Evolutionary conservation across 2,888 invertebrate genomes (phyloP), one percentile per base, ranked within the genome.

Genomic region (Tillus elongatus): DNA sequence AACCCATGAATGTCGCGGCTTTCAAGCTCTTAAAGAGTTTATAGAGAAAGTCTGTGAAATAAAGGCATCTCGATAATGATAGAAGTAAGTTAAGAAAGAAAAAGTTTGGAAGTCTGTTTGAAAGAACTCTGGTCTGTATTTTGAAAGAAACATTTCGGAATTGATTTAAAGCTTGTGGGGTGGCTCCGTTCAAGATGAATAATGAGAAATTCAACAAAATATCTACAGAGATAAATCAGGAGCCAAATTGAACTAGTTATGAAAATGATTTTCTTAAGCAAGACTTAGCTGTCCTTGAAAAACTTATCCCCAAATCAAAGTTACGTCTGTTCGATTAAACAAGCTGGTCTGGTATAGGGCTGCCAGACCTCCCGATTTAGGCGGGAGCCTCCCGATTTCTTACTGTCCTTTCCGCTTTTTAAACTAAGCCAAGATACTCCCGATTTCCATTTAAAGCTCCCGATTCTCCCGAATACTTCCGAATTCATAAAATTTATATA

Each of bases 241-340:
- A n/a, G n/a, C n/a, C n/a, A n/a, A n/a, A n/a, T n/a, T n/a, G n/a
- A n/a, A n/a, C n/a, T n/a, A n/a, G n/a, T n/a, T n/a, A n/a, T n/a
- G n/a, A n/a, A n/a, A n/a, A n/a, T n/a, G n/a, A n/a, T n/a, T n/a
- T n/a, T n/a, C n/a, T n/a, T n/a, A n/a, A n/a, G n/a, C n/a, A 19
- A 19, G 24, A 19, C 24, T 19, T 19, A 19, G 24, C 24, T 19
- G 24, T 19, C n/a, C 24, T 19, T n/a, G 24, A 19, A 19, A 19
- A 19, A 19, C 6, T 19, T 19, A n/a, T 19, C n/a, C 24, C 6
- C 6, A 19, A n/a, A 19, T 8, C 24, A 19, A 8, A n/a, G n/a
- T 6, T 8, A 19, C 24, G n/a, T n/a, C n/a, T n/a, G n/a, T n/a
- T n/a, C n/a, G n/a, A n/a, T n/a, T 8, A 19, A 19, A 19, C 24